These are phyloP conservation scores for Danio rerio DNA, from an alignment of 2,113 vertebrate genomes.

Conservation along the genomic window GRCz12tu NC_133188.1:53265001-53265500, in stretches of 20 bases:
- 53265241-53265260: neutral
- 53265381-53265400: too few species aligned
- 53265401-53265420: too few species aligned
- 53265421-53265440: too few species aligned
- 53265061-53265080: neutral
- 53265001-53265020: too few species aligned
- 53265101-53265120: neutral
- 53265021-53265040: neutral
- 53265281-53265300: too few species aligned
- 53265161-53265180: neutral
- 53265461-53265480: neutral
- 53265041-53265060: neutral
- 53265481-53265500: neutral
- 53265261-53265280: too few species aligned
- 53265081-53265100: neutral
- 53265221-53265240: neutral
- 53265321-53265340: too few species aligned
- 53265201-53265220: neutral
- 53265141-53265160: too few species aligned
- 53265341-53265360: too few species aligned
- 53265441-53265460: neutral
- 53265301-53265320: too few species aligned
- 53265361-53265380: too few species aligned
- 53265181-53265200: neutral
- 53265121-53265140: neutral